A percentile compares a stretch with the other conserved stretches of the same genome.
phyloP scores from a whole-genome alignment of 1,140 invertebrate genomes.

The Cardiocondyla obscurior region DNA sequence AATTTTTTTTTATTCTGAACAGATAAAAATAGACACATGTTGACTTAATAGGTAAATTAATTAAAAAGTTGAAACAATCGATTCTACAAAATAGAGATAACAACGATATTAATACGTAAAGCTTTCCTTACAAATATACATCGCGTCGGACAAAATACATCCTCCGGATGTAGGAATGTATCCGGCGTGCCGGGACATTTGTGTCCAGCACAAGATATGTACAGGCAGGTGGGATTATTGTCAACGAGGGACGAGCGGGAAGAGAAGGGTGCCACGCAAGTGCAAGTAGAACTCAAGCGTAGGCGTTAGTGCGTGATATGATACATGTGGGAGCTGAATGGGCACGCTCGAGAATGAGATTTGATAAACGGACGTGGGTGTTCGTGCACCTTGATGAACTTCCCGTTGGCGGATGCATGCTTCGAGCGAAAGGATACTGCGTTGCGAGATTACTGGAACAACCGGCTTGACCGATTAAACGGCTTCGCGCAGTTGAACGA shows the following conservation, averaged over 20 bases:
- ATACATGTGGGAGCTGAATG: constrained; percentile 44
- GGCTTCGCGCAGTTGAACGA: too few relatives aligned
- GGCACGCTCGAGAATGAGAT: constrained; percentile 37
- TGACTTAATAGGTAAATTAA: too few relatives aligned
- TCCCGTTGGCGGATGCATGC: constrained; percentile 13
- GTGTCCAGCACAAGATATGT: background rate
- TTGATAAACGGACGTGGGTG: constrained; percentile 36
- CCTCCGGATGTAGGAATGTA: background rate
- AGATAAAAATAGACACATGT: too few relatives aligned
- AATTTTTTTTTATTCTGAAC: too few relatives aligned
- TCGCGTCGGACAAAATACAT: background rate
- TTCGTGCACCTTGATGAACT: constrained; percentile 44
- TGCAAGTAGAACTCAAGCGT: constrained; percentile 18
- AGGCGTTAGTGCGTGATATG: constrained; percentile 32
- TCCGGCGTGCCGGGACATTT: background rate
- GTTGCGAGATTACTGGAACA: background rate
- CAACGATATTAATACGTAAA: background rate
- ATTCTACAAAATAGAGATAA: background rate
- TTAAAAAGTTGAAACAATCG: too few relatives aligned
- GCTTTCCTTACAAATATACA: background rate
- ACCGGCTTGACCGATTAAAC: background rate
- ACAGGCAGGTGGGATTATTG: background rate
- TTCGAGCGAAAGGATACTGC: background rate
- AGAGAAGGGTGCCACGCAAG: constrained; percentile 19
- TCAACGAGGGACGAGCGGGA: background rate